Evolutionary conservation across 1,140 invertebrate species (phyloP).

Genomic region (Drosophila chauvacae): DNA sequence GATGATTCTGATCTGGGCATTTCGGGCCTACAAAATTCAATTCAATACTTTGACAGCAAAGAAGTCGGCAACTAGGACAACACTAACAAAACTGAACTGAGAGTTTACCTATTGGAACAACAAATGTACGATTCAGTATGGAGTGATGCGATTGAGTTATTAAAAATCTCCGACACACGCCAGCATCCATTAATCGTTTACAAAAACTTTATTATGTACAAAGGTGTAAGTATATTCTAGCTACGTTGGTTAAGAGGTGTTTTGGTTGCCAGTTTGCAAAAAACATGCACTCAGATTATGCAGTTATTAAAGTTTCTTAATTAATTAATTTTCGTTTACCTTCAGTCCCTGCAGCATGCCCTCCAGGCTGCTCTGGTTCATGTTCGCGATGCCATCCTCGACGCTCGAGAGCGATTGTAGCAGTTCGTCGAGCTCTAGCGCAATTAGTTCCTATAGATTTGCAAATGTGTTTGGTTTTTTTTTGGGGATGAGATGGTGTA

Average conservation of each 20-base stretch:
- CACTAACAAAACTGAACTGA: slow-evolving; percentile 29
- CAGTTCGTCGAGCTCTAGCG: slow-evolving; percentile 88
- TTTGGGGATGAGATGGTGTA: slow-evolving; percentile 50
- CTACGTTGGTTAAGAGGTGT: slow-evolving; percentile 26
- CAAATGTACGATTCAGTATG: slow-evolving; percentile 72
- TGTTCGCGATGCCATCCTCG: slow-evolving; percentile 87
- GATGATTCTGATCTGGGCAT: background rate
- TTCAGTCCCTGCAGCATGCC: slow-evolving; percentile 88
- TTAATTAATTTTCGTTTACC: slow-evolving; percentile 86
- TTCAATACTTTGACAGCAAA: slow-evolving; percentile 26
- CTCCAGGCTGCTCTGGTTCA: slow-evolving; percentile 89
- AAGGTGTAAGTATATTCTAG: slow-evolving; percentile 62
- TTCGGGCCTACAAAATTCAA: slow-evolving; percentile 31
- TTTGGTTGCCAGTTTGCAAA: slow-evolving; percentile 20
- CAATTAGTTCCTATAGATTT: slow-evolving; percentile 87
- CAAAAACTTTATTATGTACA: slow-evolving; percentile 37
- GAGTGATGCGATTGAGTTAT: slow-evolving; percentile 83
- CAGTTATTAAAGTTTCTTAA: slow-evolving; percentile 8
- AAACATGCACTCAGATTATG: slow-evolving; percentile 46
- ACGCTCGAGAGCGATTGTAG: slow-evolving; percentile 87
- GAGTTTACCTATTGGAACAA: slow-evolving; percentile 20
- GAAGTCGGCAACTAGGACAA: slow-evolving; percentile 52
- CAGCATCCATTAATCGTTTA: slow-evolving; percentile 79
- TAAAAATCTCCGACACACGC: slow-evolving; percentile 71
- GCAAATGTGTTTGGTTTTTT: slow-evolving; percentile 35